Evolutionary conservation across 1,140 invertebrate genomes (phyloP), one percentile per base, ranked within the genome.

Genomic region (Uloborus diversus): DNA sequence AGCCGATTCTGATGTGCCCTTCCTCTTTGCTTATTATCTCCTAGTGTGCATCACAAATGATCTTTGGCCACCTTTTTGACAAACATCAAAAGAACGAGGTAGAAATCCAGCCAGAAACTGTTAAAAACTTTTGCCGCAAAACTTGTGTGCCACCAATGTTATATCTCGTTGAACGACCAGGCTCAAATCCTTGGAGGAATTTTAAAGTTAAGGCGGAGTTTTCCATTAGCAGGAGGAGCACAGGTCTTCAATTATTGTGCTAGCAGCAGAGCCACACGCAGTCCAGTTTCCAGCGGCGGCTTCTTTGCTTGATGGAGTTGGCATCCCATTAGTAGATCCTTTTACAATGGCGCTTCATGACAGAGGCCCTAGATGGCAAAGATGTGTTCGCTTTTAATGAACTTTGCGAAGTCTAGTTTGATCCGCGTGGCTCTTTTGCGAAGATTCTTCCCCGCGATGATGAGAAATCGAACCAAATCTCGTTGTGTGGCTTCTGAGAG

Each of bases 291-390:
- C 25, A 23, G 35, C 66, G 33, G 32, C 30, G 17, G 51, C 27
- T 51, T 53, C 25, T 33, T 53, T 69, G 25, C 14, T 23, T 69
- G 66, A 69, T 69, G 66, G 49, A 56, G 53, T 11, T 35, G 66
- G 66, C 49, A 69, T 69, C 66, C 66, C 56, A 56, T 69, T 69
- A 69, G 28, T 35, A 13, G 23, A 69, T 69, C 66, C 66, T 56
- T 25, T 69, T 69, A 69, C 30, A n/a, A n/a, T 25, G 49, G 37
- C 9, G 37, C 37, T 17, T 42, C 37, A n/a, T n/a, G n/a, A n/a
- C 14, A n/a, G 17, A 66, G 25, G 42, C 23, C 37, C 27, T 25
- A 47, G 51, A 49, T 27, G 14, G 4, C 25, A n/a, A n/a, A 9
- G 27, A n/a, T n/a, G 23, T 4, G 13, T 11, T 23, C 14, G 13